Base-by-base conservation (phyloP, 1,140 invertebrate genomes). In the Aphelenchoides fujianensis region DNA sequence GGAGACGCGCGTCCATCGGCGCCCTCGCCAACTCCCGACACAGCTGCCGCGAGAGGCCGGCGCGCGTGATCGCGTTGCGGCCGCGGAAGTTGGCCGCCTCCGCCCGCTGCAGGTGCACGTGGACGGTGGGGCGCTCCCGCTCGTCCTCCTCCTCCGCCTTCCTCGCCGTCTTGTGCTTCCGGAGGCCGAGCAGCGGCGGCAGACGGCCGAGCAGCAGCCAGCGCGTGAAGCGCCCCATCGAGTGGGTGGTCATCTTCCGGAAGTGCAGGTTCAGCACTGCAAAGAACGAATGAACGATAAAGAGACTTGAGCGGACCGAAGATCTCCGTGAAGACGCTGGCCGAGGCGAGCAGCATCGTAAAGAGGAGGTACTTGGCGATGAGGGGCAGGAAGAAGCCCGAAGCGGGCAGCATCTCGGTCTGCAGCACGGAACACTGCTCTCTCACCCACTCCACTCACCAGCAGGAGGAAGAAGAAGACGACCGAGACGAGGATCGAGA, bases 281-380 rank as follows among this genome's bases (percentile, higher is more conserved):
- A 34, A 64, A 68, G 9, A 2, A 5, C n/a, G 2, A n/a, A 69
- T 2, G 30, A 30, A 23, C 7, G 19, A 9, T 61, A 2, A 12
- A 61, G 36, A n/a, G n/a, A n/a, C n/a, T n/a, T n/a, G n/a, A n/a
- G n/a, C 64, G 30, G 30, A 67, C 64, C 52, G 48, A 97, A 90
- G 72, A 98, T 94, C 28, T 95, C 97, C 73, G 97, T 93, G 85
- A 95, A 94, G 86, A 97, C 97, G 30, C 95, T 97, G 37, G 97
- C 87, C 48, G 95, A 98, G 67, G 98, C 95, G 72, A 98, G 90
- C 80, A 98, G 95, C 94, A 98, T 97, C 62, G 96, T 96, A 85
- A 99, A 99, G 83, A 98, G 89, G 48, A 98, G 89, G 88, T 98
- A 98, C 88, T 98, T 98, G 71, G 95, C 95, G 34, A 80, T 80